A percentile compares a stretch with the other conserved stretches of the same genome.
Conservation (phyloP, 2,888 invertebrate species). For the Gibbula magus region DNA sequence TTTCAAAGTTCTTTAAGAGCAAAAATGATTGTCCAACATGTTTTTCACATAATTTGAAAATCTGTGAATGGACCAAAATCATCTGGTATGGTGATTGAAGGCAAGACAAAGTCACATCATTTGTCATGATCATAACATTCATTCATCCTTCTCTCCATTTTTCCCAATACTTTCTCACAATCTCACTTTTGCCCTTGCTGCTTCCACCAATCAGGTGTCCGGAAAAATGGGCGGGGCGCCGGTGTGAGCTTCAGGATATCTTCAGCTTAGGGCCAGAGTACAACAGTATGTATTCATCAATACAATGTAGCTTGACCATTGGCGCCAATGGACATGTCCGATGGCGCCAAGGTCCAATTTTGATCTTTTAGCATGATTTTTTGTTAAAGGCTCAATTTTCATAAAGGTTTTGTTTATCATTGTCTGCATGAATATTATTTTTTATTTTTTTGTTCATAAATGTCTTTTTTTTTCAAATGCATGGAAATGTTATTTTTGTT, state of each 20-base stretch:
- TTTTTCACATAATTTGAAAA: too few relatives aligned
- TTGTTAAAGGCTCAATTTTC: background rate
- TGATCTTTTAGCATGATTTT: background rate
- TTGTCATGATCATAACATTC: background rate
- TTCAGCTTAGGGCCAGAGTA: constrained; percentile 24
- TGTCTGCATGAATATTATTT: background rate
- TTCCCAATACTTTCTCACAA: background rate
- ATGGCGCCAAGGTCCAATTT: background rate
- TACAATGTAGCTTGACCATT: constrained; percentile 3
- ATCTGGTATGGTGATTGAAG: too few relatives aligned
- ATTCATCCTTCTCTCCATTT: background rate
- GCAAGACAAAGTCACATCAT: too few relatives aligned
- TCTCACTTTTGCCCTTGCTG: constrained; percentile 24
- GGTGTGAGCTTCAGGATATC: constrained; percentile 25
- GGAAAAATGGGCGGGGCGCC: constrained; percentile 12
- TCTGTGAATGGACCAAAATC: too few relatives aligned
- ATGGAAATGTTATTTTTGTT: background rate
- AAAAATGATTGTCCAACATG: too few relatives aligned
- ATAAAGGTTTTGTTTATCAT: background rate
- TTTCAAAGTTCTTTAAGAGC: too few relatives aligned
- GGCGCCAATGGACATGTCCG: background rate
- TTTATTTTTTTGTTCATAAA: too few relatives aligned
- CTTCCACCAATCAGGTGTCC: constrained; percentile 23
- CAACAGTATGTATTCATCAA: constrained; percentile 24
- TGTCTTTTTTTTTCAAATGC: background rate